Base-by-base conservation (phyloP, 2,888 invertebrate species). In the Acanthosepion lycidas region DNA sequence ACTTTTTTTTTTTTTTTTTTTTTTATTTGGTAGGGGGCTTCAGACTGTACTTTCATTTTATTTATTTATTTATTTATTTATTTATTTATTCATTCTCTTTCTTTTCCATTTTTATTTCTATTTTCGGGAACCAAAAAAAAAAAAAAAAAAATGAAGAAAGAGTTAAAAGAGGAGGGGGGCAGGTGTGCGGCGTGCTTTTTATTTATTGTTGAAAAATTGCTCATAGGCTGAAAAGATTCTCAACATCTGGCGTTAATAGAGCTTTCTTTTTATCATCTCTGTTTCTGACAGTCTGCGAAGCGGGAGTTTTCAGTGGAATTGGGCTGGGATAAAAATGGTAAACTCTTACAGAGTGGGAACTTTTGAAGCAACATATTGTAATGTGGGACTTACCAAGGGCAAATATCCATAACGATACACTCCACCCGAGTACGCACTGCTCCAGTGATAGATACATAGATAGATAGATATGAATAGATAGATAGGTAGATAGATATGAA, bases 151-250 rank as follows among this genome's bases (percentile, higher is more conserved):
- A 28, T 0, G n/a, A n/a, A 6, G n/a, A 78, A n/a, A n/a, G n/a
- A 6, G 78, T n/a, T 33, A 12, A 59, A 23, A 59, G n/a, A 9
- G 33, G n/a, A 0, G n/a, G 78, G n/a, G n/a, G 78, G 78, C 78
- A 78, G 78, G 78, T 78, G 78, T n/a, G 78, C 78, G 9, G 3
- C 33, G 12, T 78, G 12, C 33, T 12, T 78, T 78, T 78, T n/a
- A 78, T 78, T 78, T 78, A 78, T 78, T 78, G 78, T n/a, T 78
- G 78, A 78, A 78, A 78, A 78, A 78, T 78, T n/a, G n/a, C 15
- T 78, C 33, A 33, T 78, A 33, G 33, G 78, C 78, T 15, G 78
- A 78, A 78, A 33, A n/a, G n/a, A n/a, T 78, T 78, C 78, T 33
- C 78, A 78, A 78, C 78, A 78, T 78, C n/a, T 78, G 78, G n/a